Base-by-base conservation (phyloP, 1,140 invertebrate species). In the Andrena cerasifolii region DNA sequence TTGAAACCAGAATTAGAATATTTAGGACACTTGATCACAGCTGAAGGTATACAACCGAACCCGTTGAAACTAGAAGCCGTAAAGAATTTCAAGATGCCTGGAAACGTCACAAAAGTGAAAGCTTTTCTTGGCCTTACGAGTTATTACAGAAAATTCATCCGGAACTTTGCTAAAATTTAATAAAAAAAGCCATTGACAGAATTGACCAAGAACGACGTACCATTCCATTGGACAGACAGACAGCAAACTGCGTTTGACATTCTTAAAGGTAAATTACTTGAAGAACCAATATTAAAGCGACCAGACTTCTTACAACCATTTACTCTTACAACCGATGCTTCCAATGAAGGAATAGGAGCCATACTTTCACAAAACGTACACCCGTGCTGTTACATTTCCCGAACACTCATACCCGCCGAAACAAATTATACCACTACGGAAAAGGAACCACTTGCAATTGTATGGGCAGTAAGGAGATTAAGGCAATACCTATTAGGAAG, bases 391-490 rank as follows among this genome's bases (percentile, higher is more conserved):
- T 43, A 47, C 8, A 24, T 21, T 10, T 65, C n/a, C 12, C 47
- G 40, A 47, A 65, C 40, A 24, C 24, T 65, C 3, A 65, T 49
- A 16, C 16, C 36, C 26, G 62, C 40, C 28, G 49, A 67, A 36
- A 3, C 7, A 53, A 70, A 58, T 47, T 58, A 58, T 14, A 40
- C 36, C 21, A 70, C 53, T 0, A 70, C 26, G 3, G 63, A 58
- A 28, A 70, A 70, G 14, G 66, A 70, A 26, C 40, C 58, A 31
- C 47, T 59, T 14, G 54, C 43, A 43, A 45, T 70, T n/a, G 53
- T 70, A 0, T 58, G 67, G 53, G 36, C 53, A 31, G 7, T 6
- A 21, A 61, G 51, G 51, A 36, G 24, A 49, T 61, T 72, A 14
- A 8, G 45, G 2, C 45, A 45, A 0, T 61, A 72, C 7, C 26